Base-by-base conservation (phyloP, 2,113 vertebrate genomes). In the Panthera uncia region DNA sequence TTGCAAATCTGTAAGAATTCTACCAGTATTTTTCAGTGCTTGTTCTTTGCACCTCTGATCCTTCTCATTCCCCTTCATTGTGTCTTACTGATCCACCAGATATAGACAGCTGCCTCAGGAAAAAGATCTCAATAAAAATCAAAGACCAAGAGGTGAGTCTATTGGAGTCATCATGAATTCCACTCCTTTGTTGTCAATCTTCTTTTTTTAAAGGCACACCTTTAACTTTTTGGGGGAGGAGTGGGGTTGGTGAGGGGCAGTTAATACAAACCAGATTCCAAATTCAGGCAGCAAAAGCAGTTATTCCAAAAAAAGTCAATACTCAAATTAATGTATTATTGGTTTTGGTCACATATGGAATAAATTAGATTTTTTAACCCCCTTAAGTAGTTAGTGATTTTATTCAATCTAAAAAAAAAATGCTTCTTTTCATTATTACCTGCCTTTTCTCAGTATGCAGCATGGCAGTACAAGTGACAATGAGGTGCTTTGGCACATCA, bases 111-210 rank as follows among this genome's bases (percentile, higher is more conserved):
- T 66, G 87, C 41, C 41, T 94, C 50, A 61, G 89, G 41, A 76
- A 45, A 63, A 89, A 91, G 86, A 73, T 36, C n/a, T 57, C 66
- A 87, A 45, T 69, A 81, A 45, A 93, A 85, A 87, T 25, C 71
- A 85, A 73, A 93, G 86, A 95, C 76, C 55, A 80, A 89, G 93
- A 96, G 89, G 68, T 25, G 36, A 71, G 31, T 95, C 86, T 68
- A 29, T 18, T 57, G 33, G 83, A 85, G 52, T 55, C 65, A 84
- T 55, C 10, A 38, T 31, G 68, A 97, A 93, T 91, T 80, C 68
- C 76, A 92, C 27, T 88, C 16, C 31, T 91, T 61, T 27, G 23
- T 85, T 84, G 29, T n/a, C 13, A 23, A 57, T n/a, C 92, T 85
- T 92, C 69, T 19, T 41, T 73, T 36, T 81, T 71, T 55, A 8